phyloP scores from a whole-genome alignment of 2,888 invertebrate species.

The Trissolcus brochymenae region DNA sequence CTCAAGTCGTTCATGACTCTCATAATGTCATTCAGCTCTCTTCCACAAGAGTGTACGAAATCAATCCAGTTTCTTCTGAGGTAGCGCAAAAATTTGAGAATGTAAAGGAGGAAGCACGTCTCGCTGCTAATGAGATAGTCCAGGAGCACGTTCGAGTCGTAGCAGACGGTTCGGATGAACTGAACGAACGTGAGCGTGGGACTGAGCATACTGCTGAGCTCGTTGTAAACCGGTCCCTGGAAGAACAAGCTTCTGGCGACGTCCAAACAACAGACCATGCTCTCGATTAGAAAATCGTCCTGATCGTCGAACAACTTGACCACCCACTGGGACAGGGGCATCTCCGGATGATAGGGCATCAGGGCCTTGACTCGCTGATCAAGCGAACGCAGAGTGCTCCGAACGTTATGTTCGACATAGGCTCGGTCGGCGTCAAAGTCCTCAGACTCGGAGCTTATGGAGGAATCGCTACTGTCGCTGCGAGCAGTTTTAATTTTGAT shows the following conservation, averaged over 20 bases:
- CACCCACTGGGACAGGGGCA: conserved; percentile 90
- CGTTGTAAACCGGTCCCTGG: conserved; percentile 87
- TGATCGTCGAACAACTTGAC: conserved; percentile 93
- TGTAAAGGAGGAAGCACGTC: conserved; percentile 91
- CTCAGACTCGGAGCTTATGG: conserved; percentile 89
- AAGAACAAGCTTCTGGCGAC: conserved; percentile 91
- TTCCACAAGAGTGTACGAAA: conserved; percentile 86
- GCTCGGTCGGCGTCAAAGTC: conserved; percentile 94
- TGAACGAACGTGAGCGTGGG: conserved; percentile 92
- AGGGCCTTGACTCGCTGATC: conserved; percentile 89
- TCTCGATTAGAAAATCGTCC: conserved; percentile 93
- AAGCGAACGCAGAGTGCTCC: conserved; percentile 88
- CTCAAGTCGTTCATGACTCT: conserved; percentile 87
- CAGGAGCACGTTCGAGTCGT: conserved; percentile 87
- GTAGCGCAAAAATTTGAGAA: conserved; percentile 90
- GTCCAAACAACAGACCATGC: conserved; percentile 93
- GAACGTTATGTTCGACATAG: conserved; percentile 89
- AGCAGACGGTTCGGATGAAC: conserved; percentile 88
- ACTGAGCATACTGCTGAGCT: conserved; percentile 88
- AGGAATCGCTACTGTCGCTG: conserved; percentile 90
- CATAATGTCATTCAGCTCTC: conserved; percentile 88
- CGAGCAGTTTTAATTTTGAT: conserved; percentile 93
- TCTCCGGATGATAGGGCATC: conserved; percentile 91
- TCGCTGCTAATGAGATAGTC: conserved; percentile 93
- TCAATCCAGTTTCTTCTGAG: conserved; percentile 89